phyloP scores from a whole-genome alignment of 1,140 invertebrate species.

The Platorchestia sp. region DNA sequence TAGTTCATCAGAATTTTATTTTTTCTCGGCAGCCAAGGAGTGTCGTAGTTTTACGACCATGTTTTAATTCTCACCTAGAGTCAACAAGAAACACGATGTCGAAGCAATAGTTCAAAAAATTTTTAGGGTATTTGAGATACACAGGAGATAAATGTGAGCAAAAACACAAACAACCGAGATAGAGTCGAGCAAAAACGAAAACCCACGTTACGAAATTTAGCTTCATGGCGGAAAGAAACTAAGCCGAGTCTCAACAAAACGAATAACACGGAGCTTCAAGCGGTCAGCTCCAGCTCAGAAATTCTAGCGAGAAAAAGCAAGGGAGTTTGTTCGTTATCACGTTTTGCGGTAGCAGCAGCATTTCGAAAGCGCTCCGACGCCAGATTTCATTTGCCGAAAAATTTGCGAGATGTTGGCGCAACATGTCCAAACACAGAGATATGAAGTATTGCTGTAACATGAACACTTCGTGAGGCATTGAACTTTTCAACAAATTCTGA shows the following conservation, averaged over 20 bases:
- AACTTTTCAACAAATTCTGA: neutral
- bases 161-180: too few species aligned
- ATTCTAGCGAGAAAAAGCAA: neutral
- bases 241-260: neutral
- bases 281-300: neutral
- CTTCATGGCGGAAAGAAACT: neutral
- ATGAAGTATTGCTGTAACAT: neutral
- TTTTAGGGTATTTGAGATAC: neutral
- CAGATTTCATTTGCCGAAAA: neutral
- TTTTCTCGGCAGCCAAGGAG: neutral
- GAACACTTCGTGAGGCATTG: neutral
- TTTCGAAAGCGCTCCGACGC: neutral
- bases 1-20: neutral
- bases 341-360: neutral
- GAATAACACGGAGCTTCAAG: neutral
- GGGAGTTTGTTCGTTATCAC: neutral
- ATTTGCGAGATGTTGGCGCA: neutral
- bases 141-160: neutral
- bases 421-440: neutral
- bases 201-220: neutral
- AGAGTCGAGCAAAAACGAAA: neutral
- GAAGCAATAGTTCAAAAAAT: neutral
- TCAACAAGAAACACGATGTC: neutral
- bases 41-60: neutral
- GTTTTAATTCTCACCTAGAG: neutral